Evolutionary conservation across 2,113 vertebrate species (phyloP).

Genomic region (Heliornis fulica): DNA sequence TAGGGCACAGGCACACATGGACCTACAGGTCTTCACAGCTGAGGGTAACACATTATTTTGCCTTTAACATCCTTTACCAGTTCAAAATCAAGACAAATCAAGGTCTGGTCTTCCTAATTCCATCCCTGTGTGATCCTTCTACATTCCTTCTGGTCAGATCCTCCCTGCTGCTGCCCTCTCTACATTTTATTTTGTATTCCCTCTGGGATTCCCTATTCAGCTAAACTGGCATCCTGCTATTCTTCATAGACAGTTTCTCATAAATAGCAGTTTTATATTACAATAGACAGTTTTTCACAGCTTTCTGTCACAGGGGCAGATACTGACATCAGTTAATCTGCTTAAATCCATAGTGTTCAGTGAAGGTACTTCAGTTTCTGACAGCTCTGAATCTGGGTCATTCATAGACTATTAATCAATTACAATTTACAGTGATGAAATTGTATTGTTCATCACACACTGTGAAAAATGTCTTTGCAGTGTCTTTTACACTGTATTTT

Average conservation of each 20-base stretch:
- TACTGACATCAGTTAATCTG: background rate
- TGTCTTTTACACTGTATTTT: background rate
- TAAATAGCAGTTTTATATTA: slow-evolving; percentile 2
- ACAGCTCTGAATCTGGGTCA: background rate
- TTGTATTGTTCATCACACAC: background rate
- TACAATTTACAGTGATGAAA: background rate
- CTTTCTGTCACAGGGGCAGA: background rate
- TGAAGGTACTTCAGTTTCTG: background rate
- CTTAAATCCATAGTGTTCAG: background rate
- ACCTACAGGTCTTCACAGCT: background rate
- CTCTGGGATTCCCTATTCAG: background rate
- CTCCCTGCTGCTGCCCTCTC: background rate
- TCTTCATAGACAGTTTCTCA: background rate
- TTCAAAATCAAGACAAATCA: background rate
- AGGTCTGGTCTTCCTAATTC: background rate
- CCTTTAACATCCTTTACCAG: background rate
- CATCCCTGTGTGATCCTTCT: background rate
- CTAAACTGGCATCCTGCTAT: background rate
- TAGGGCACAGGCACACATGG: fast-evolving
- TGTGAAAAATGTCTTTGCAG: background rate
- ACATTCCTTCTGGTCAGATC: background rate
- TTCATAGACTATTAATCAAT: background rate
- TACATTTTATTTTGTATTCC: background rate
- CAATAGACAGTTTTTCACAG: slow-evolving; percentile 12
- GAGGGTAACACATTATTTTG: background rate